phyloP scores from a whole-genome alignment of 2,113 vertebrate species.

The Delphinus delphis region DNA sequence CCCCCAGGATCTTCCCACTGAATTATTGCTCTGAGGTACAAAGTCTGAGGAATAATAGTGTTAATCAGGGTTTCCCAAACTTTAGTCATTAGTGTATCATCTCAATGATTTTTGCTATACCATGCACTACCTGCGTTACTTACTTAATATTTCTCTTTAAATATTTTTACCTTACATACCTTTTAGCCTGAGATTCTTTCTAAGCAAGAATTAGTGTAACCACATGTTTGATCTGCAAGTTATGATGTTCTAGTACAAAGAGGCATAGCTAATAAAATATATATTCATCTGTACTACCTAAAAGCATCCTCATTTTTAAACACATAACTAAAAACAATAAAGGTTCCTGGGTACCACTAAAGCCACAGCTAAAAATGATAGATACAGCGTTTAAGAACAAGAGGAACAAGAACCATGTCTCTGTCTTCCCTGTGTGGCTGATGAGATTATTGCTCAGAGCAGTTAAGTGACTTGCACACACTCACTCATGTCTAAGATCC shows the following conservation, averaged over 20 bases:
- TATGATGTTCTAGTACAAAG: background rate
- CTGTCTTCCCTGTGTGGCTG: background rate
- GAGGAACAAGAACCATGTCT: background rate
- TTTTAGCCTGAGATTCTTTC: slow-evolving; percentile 27
- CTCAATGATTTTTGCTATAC: background rate
- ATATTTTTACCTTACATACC: background rate
- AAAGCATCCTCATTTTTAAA: background rate
- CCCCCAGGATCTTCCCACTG: background rate
- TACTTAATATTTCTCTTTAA: background rate
- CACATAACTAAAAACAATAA: background rate
- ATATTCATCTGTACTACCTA: background rate
- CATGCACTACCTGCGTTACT: background rate
- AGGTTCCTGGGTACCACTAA: background rate
- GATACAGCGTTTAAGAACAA: background rate
- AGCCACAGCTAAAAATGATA: background rate
- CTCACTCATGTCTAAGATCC: too few species aligned
- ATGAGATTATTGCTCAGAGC: background rate
- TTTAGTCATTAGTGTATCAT: background rate
- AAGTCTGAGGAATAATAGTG: background rate
- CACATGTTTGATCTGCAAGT: background rate
- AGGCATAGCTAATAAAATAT: background rate
- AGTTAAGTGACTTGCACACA: background rate
- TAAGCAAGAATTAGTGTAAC: background rate
- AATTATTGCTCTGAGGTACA: background rate
- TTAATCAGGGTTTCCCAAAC: background rate